Base-by-base conservation (phyloP, 2,113 vertebrate genomes). In the Dipodomys merriami region DNA sequence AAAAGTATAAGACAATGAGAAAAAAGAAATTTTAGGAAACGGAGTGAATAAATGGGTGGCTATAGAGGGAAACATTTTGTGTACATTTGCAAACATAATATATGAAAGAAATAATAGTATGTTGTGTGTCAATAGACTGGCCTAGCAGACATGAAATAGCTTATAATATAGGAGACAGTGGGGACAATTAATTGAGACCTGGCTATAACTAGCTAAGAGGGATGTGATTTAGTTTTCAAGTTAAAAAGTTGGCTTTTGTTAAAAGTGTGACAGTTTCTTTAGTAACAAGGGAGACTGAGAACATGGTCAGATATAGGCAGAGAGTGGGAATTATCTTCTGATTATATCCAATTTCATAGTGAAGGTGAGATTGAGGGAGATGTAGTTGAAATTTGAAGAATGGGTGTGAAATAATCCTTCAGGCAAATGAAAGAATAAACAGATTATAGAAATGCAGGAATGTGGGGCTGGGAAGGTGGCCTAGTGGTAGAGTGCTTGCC, bases 1-100 rank as follows among this genome's bases (percentile, higher is more conserved):
- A 79, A 76, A 49, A 49, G 62, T 86, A 91, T 49, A 29, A 83
- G 74, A 92, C 44, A 90, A 16, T 90, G 53, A 73, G 27, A 84
- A 76, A 39, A 33, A 16, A 77, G 20, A 39, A 67, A 20, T 79
- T 13, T 86, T 88, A 23, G 72, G 67, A 88, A 84, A 80, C 39
- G 22, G n/a, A 71, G 29, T 71, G 7, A 60, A 81, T 78, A 90
- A 84, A 72, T 88, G 53, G 22, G 10, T 92, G 91, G n/a, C 20
- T 76, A 16, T n/a, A 82, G 13, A 20, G 46, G 39, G n/a, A 91
- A 85, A n/a, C 35, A 74, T 93, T 91, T 81, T 88, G 64, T 69
- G 3, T 93, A 22, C 19, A 8, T 74, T 23, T 2, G n/a, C 5
- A 29, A 67, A 35, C 6, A 86, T 57, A 64, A 16, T 73, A 10